These are phyloP conservation scores for Serrognathus titanus DNA, from an alignment of 2,888 invertebrate genomes.

Conservation along the genomic window DNA sequence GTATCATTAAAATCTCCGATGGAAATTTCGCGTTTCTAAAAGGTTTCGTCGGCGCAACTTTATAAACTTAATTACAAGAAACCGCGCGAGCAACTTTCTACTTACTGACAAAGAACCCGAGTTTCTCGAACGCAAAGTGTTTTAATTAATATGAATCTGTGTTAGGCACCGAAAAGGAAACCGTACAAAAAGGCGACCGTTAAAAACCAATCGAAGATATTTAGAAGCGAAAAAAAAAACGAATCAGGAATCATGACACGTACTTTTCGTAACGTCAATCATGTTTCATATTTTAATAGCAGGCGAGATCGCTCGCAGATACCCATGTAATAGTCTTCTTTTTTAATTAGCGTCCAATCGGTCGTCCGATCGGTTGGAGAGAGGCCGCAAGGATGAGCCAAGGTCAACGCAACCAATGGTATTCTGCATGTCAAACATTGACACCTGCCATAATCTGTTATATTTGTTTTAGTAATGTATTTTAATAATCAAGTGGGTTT, in stretches of 20 bases:
- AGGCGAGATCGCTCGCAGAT: conserved; percentile 25
- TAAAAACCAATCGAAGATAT: background rate
- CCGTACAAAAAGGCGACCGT: background rate
- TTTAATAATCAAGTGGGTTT: conserved; percentile 6
- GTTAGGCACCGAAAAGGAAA: background rate
- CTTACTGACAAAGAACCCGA: background rate
- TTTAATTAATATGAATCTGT: background rate
- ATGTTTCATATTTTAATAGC: conserved; percentile 32
- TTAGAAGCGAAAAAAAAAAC: conserved; percentile 13
- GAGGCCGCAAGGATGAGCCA: background rate
- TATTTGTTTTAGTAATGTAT: conserved; percentile 10
- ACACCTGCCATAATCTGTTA: conserved; percentile 10
- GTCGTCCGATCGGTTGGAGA: background rate
- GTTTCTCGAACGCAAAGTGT: background rate
- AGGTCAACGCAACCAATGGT: conserved; percentile 4
- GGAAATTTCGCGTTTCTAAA: no score
- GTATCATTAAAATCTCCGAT: no score
- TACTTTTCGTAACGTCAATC: conserved; percentile 29
- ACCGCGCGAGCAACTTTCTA: background rate
- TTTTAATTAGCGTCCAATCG: conserved; percentile 11
- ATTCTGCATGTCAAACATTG: conserved; percentile 5
- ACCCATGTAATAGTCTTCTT: conserved; percentile 5
- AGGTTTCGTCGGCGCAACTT: no score
- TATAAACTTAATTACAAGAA: background rate
- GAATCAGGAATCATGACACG: conserved; percentile 32